phyloP scores from a whole-genome alignment of 53 echinoderm and acorn worm genomes.

The Arbacia lixula region DNA sequence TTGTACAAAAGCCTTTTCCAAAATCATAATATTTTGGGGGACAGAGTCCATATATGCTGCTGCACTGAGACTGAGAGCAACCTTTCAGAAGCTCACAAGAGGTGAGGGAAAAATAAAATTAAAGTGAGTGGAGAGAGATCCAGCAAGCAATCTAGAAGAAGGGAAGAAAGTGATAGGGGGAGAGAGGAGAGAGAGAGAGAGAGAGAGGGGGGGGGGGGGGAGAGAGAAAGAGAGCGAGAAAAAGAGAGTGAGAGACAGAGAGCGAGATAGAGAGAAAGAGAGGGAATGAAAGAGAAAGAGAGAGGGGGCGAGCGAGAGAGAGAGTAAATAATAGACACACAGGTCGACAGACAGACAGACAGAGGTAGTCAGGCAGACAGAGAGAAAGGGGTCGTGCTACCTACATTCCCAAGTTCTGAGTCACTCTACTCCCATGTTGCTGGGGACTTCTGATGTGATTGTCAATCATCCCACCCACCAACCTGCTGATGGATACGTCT shows the following conservation, averaged over 20 bases:
- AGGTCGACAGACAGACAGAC: not conserved
- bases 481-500: too few species aligned
- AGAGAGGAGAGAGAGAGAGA: not conserved
- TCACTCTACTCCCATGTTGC: too few species aligned
- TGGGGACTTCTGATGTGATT: too few species aligned
- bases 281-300: not conserved
- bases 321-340: not conserved
- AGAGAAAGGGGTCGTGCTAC: too few species aligned
- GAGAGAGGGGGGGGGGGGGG: not conserved
- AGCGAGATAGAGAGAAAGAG: not conserved
- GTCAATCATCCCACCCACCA: too few species aligned
- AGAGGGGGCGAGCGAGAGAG: too few species aligned
- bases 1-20: too few species aligned
- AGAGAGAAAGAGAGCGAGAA: not conserved
- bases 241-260: not conserved
- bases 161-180: not conserved
- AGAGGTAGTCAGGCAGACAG: not conserved
- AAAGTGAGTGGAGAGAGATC: not conserved
- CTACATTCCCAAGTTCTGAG: constrained; percentile 26
- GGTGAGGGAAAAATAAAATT: not conserved
- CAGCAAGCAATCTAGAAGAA: not conserved
- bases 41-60: too few species aligned
- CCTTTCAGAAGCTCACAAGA: too few species aligned
- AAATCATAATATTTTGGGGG: too few species aligned
- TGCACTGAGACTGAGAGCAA: too few species aligned